A percentile compares a stretch with the other conserved stretches of the same genome.
Evolutionary conservation across 2,797 vertebrate species (phyloP).

Genomic region (Chelidonichthys spinosus): DNA sequence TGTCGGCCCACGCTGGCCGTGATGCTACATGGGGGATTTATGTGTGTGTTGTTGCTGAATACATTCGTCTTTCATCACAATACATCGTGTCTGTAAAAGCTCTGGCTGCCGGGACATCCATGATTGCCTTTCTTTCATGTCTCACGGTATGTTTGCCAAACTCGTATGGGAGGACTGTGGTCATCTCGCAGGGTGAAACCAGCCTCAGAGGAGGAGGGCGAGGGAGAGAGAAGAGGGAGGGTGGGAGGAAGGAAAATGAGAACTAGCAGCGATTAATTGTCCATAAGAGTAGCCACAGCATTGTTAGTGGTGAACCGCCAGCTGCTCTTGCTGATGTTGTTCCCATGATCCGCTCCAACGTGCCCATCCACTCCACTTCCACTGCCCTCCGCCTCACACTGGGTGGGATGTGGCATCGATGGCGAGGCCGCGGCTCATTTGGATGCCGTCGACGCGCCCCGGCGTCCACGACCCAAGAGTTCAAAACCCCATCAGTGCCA

Average conservation of each 20-base stretch:
- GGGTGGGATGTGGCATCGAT: slow-evolving; percentile 71
- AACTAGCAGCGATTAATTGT: slow-evolving; percentile 84
- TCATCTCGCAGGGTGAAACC: slow-evolving; percentile 61
- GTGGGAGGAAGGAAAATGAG: slow-evolving; percentile 72
- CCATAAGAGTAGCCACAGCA: slow-evolving; percentile 82
- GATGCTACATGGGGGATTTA: background rate
- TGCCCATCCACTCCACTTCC: slow-evolving; percentile 68
- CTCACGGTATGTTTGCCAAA: slow-evolving; percentile 64
- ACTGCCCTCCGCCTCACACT: slow-evolving; percentile 67
- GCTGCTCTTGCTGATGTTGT: slow-evolving; percentile 81
- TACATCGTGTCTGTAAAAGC: slow-evolving; percentile 42
- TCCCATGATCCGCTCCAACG: slow-evolving; percentile 80
- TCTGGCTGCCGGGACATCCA: slow-evolving; percentile 58
- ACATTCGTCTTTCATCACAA: slow-evolving; percentile 20
- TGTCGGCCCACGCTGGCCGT: slow-evolving; percentile 15
- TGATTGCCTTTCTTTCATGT: slow-evolving; percentile 68
- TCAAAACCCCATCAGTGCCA: slow-evolving; percentile 56
- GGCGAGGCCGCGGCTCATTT: slow-evolving; percentile 43
- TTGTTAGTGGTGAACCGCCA: slow-evolving; percentile 85
- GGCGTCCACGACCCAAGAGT: slow-evolving; percentile 31
- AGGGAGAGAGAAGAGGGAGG: slow-evolving; percentile 47
- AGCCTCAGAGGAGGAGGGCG: slow-evolving; percentile 54
- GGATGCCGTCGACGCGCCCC: slow-evolving; percentile 50
- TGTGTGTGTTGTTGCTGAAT: slow-evolving; percentile 26
- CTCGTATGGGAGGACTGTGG: slow-evolving; percentile 68